A percentile compares a stretch with the other conserved stretches of the same genome.
Conservation (phyloP, 2,888 invertebrate species). For the Macrophya alboannulata region DNA sequence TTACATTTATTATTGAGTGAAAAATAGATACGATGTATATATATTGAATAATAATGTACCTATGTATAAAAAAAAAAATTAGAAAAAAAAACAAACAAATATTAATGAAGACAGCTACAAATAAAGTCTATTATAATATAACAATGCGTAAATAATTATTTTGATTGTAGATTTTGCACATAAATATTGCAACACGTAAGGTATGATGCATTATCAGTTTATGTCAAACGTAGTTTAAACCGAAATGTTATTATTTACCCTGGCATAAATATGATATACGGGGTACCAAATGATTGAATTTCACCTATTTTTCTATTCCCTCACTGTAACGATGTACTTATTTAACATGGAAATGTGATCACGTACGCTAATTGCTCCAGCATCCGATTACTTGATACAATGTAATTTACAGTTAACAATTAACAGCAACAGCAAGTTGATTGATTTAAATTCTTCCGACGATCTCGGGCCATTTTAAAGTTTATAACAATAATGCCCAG, state of each 20-base stretch:
- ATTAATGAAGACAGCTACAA: slow-evolving; percentile 68
- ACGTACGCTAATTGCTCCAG: background rate
- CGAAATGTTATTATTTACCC: background rate
- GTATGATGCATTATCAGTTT: background rate
- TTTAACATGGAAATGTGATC: background rate
- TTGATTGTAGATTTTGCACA: background rate
- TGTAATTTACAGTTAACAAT: background rate
- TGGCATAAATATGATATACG: background rate
- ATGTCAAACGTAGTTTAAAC: background rate
- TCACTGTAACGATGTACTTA: background rate
- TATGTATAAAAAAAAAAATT: slow-evolving; percentile 67
- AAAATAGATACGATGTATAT: slow-evolving; percentile 64
- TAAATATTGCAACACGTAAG: background rate
- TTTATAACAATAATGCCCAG: slow-evolving; percentile 81
- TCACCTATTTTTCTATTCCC: background rate
- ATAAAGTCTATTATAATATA: slow-evolving; percentile 72
- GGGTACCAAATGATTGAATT: background rate
- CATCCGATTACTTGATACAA: background rate
- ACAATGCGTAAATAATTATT: slow-evolving; percentile 36
- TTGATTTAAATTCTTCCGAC: slow-evolving; percentile 64
- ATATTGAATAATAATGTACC: slow-evolving; percentile 67
- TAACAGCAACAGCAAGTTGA: slow-evolving; percentile 67
- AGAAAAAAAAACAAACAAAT: slow-evolving; percentile 36
- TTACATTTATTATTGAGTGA: slow-evolving; percentile 55
- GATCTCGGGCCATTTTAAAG: slow-evolving; percentile 80